Percentiles rank a stretch among this genome's conserved stretches.
Conservation (phyloP, 2,888 invertebrate genomes). For the Thera obeliscata region DNA sequence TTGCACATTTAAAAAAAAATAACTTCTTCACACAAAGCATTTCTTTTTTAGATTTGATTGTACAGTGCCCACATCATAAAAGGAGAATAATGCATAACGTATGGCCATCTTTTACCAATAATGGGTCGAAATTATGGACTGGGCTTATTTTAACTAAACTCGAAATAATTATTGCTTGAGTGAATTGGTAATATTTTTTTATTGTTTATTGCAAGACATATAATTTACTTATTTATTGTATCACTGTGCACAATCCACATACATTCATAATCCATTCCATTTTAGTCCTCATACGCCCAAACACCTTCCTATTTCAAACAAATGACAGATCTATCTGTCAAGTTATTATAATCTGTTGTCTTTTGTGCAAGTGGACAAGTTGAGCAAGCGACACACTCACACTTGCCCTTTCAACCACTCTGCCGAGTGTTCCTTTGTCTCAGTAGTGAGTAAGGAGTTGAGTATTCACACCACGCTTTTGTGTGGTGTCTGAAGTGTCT, state of each 20-base stretch:
- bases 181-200: not conserved
- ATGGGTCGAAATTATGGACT: no score
- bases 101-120: no score
- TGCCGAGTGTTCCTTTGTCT: constrained; percentile 33
- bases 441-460: constrained; percentile 31
- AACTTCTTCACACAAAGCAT: no score
- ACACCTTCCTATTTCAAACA: constrained; percentile 6
- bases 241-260: not conserved
- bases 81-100: no score
- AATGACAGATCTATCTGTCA: constrained; percentile 5
- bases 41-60: no score
- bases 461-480: constrained; percentile 35
- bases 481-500: constrained; percentile 26
- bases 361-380: constrained; percentile 23
- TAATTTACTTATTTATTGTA: not conserved
- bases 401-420: constrained; percentile 35
- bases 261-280: constrained; percentile 5
- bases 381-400: constrained; percentile 26
- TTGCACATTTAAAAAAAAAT: no score
- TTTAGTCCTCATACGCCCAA: not conserved
- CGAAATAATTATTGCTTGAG: no score
- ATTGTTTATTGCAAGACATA: constrained; percentile 5
- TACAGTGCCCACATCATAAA: no score
- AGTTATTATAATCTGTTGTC: not conserved
- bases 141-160: no score